Conservation (phyloP, 2,888 invertebrate genomes). For the Philopedon plagiatum region DNA sequence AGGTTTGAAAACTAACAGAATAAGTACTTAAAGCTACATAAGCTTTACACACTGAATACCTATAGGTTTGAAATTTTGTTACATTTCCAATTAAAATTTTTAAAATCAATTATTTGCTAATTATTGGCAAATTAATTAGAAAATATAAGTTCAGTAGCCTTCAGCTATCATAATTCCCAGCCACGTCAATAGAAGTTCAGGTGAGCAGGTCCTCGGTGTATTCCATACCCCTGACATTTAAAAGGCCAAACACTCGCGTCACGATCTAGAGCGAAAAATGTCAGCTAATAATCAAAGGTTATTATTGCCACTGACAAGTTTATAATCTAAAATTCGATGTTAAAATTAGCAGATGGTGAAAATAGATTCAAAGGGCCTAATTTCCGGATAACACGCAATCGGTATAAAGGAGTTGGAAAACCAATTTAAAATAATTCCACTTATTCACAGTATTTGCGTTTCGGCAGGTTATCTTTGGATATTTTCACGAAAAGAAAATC, state of each 20-base stretch:
- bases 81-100: too few species aligned
- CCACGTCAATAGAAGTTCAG: slow-evolving; percentile 5
- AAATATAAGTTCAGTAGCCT: not conserved
- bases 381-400: slow-evolving; percentile 11
- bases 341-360: slow-evolving; percentile 2
- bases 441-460: not conserved
- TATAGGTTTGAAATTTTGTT: too few species aligned
- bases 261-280: slow-evolving; percentile 38
- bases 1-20: too few species aligned
- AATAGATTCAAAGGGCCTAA: slow-evolving; percentile 6
- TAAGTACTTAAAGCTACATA: too few species aligned
- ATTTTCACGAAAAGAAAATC: not conserved
- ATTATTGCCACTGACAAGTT: slow-evolving; percentile 30
- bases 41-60: too few species aligned
- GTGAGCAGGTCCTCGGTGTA: slow-evolving; percentile 25
- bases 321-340: slow-evolving; percentile 6
- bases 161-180: slow-evolving; percentile 2
- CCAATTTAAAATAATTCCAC: not conserved
- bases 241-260: slow-evolving; percentile 24
- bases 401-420: slow-evolving; percentile 1
- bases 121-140: too few species aligned
- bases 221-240: slow-evolving; percentile 35
- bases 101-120: too few species aligned
- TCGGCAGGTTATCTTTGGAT: not conserved
- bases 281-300: slow-evolving; percentile 42